Base-by-base conservation (phyloP, 1,140 invertebrate species). In the Eumeta japonica region DNA sequence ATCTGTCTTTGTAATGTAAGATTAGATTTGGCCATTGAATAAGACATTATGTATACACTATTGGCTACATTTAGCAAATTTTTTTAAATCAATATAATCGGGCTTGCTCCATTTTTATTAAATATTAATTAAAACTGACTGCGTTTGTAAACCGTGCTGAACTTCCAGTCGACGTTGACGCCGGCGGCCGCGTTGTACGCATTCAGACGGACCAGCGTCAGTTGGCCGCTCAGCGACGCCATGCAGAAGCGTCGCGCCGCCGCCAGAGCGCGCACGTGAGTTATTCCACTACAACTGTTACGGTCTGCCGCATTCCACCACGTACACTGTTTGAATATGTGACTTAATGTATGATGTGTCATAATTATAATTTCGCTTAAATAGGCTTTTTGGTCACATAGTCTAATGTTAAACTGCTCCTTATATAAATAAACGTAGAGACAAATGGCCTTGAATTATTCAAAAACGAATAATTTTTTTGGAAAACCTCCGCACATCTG, bases 181-280 rank as follows among this genome's bases (percentile, higher is more conserved):
- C 86, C 86, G 1, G 55, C 56, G 14, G 50, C 39, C 35, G 85
- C 81, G 46, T 81, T 87, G 55, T 83, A 86, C 9, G 84, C 85
- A 61, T 90, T 85, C 12, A 95, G 62, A 18, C 87, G 83, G 35
- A 94, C 73, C 62, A 95, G 88, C 50, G 94, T 89, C 9, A 97
- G 54, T 16, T 82, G 81, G 3, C 93, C 94, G 63, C 86, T 88
- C 1, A 96, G 75, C 46, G 88, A 79, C 1, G 90, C 90, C 0
- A 86, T 86, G 19, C 13, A 94, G 77, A 59, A 83, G 65, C 59
- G 84, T 82, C 20, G 82, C 81, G 43, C 87, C 68, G 62, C 66
- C 10, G 54, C 46, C 17, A 67, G 37, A 30, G 90, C 75, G 61
- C 86, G 87, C 3, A 92, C 80, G 43, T 86, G 82, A 5, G 86